Base-by-base conservation (phyloP, 2,888 invertebrate genomes). In the Ectobius pallidus region DNA sequence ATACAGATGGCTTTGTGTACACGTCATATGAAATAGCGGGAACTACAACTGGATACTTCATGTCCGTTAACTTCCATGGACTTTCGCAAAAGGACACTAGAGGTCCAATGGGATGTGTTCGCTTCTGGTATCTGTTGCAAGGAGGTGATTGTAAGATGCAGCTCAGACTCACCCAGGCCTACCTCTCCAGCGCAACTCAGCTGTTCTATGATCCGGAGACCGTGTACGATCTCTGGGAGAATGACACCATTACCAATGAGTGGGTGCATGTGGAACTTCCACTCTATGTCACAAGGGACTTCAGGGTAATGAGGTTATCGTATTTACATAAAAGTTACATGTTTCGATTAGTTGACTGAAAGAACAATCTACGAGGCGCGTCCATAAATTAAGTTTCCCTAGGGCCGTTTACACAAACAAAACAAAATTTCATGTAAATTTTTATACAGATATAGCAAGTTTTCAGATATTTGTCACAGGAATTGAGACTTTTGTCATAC, bases 1-100 rank as follows among this genome's bases (percentile, higher is more conserved):
- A n/a, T 18, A 22, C 76, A 79, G 79, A 78, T 68, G 78, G 78
- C 2, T 79, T 77, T 61, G 75, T 79, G 32, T 76, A 76, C 69
- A 75, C 75, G 55, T 76, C 76, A 6, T 76, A 74, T 42, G 77
- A 78, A 71, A 74, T 68, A 34, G 73, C 77, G 0, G 76, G 77
- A 11, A 70, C 62, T 3, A 76, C 74, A 1, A 74, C 77, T 4
- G 78, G 78, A 1, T 76, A 77, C 69, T 76, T 79, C 63, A 73
- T 77, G 72, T 78, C 78, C 0, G 75, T 78, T 16, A 79, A 78
- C 74, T 76, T 77, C 67, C 78, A 77, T 72, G 72, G 74, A 14
- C 69, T 69, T 4, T 67, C 34, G 61, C 70, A 63, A 42, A 74
- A 73, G 20, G 70, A 72, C n/a, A 18, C 52, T 2, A 70, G 75